phyloP scores from a whole-genome alignment of 2,888 invertebrate species.

The Ophonus ardosiacus region DNA sequence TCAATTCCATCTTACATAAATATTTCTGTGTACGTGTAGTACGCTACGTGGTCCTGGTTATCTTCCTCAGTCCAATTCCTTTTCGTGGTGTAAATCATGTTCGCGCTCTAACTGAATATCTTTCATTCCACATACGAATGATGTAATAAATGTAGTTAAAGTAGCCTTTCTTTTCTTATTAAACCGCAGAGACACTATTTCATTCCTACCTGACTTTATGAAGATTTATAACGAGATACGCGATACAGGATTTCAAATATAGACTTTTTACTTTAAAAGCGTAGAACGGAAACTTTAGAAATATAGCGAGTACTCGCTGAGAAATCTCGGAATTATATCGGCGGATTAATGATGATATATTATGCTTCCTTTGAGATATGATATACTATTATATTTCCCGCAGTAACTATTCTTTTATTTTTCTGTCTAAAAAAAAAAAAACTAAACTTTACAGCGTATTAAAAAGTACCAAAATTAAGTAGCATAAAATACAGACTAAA shows the following conservation, averaged over 20 bases:
- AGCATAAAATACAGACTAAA: too few relatives aligned
- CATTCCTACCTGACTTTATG: constrained; percentile 39
- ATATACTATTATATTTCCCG: not conserved
- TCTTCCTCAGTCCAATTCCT: constrained; percentile 50
- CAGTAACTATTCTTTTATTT: too few relatives aligned
- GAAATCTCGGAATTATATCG: constrained; percentile 34
- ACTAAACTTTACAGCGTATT: too few relatives aligned
- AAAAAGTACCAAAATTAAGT: too few relatives aligned
- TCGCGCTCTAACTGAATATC: not conserved
- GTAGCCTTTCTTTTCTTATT: constrained; percentile 44
- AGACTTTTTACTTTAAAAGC: constrained; percentile 38
- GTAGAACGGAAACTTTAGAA: constrained; percentile 25
- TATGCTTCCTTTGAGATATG: not conserved
- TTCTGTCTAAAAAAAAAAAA: too few relatives aligned
- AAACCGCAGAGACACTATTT: constrained; percentile 28
- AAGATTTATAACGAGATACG: constrained; percentile 44
- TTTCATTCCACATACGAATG: constrained; percentile 15
- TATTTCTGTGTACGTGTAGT: not conserved
- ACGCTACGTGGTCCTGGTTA: constrained; percentile 28
- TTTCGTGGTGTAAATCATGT: constrained; percentile 41
- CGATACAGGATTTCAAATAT: constrained; percentile 44
- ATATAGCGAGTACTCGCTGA: not conserved
- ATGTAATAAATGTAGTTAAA: constrained; percentile 55
- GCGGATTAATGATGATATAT: constrained; percentile 33
- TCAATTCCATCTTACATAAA: not conserved